These are phyloP conservation scores for Archaeoteleia sp. DNA, from an alignment of 2,888 invertebrate species.

Conservation along the genomic window DNA sequence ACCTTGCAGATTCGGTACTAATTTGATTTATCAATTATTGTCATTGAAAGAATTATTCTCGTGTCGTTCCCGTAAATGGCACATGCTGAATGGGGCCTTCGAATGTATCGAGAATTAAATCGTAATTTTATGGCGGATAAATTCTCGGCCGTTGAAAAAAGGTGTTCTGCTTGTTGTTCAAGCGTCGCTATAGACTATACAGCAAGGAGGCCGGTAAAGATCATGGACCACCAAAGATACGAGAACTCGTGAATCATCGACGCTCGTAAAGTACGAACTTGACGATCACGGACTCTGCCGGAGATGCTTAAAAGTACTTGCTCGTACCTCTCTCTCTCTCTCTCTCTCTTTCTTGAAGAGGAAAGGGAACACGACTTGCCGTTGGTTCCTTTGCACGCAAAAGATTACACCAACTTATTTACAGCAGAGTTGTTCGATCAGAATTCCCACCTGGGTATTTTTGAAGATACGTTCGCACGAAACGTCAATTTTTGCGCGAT, in stretches of 20 bases:
- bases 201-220: constrained; percentile 19
- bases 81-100: neutral
- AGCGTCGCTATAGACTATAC: constrained; percentile 35
- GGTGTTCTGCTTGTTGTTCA: constrained; percentile 22
- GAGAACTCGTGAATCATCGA: constrained; percentile 48
- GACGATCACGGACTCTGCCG: constrained; percentile 11
- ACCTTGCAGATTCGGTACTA: no score
- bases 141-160: constrained; percentile 49
- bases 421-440: neutral
- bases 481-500: neutral
- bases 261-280: no score
- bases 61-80: no score
- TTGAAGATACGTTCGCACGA: neutral
- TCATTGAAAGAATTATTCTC: no score
- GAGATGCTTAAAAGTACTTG: neutral
- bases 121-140: constrained; percentile 55
- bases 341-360: neutral
- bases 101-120: constrained; percentile 25
- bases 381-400: constrained; percentile 22
- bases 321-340: constrained; percentile 4
- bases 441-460: constrained; percentile 3
- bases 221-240: constrained; percentile 32
- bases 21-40: no score
- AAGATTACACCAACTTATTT: constrained; percentile 18
- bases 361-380: neutral